These are phyloP conservation scores for Ceratina australensis DNA, from an alignment of 1,140 invertebrate genomes.

Conservation along the genomic window DNA sequence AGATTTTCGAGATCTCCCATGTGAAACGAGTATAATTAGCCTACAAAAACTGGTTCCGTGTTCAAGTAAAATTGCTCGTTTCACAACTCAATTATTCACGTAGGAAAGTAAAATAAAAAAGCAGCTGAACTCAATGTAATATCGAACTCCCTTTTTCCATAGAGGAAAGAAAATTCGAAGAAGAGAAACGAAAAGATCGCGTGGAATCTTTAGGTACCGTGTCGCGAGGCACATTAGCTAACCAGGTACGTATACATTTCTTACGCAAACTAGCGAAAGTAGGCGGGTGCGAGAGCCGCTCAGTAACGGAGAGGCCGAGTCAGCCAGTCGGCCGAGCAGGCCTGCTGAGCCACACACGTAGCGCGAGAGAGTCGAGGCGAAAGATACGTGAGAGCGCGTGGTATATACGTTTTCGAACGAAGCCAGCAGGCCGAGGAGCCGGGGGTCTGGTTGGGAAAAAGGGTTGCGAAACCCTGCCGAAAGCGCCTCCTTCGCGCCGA, in stretches of 20 bases:
- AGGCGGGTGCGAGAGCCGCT: slow-evolving; percentile 63
- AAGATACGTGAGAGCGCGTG: slow-evolving; percentile 48
- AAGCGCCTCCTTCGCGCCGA: slow-evolving; percentile 57
- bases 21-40: neutral
- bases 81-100: slow-evolving; percentile 2
- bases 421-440: neutral
- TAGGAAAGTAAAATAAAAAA: neutral
- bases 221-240: slow-evolving; percentile 63
- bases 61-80: slow-evolving; percentile 21
- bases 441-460: slow-evolving; percentile 65
- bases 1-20: neutral
- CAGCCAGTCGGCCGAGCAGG: neutral
- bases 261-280: slow-evolving; percentile 77
- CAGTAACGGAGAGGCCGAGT: slow-evolving; percentile 30
- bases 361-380: neutral
- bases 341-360: slow-evolving; percentile 34
- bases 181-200: neutral
- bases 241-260: slow-evolving; percentile 63
- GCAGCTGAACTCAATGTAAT: too few species aligned
- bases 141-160: neutral
- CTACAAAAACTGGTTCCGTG: neutral
- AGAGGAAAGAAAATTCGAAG: neutral
- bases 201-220: slow-evolving; percentile 29
- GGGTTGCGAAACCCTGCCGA: slow-evolving; percentile 65
- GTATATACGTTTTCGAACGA: slow-evolving; percentile 45